Base-by-base conservation (phyloP, 2,797 vertebrate genomes). In the Novumbra hubbsi region DNA sequence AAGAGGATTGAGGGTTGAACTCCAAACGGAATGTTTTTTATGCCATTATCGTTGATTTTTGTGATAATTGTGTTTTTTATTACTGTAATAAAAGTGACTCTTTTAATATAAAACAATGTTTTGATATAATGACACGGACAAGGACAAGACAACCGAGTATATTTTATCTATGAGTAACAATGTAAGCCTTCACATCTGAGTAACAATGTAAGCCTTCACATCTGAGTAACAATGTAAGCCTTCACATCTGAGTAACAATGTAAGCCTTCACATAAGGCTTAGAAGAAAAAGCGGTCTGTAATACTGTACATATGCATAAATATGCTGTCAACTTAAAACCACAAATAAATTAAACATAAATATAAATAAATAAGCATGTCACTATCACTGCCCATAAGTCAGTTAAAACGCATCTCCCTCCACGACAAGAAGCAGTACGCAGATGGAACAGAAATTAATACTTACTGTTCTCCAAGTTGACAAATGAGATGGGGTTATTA, bases 301-400 rank as follows among this genome's bases (percentile, higher is more conserved):
- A 87, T 89, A 90, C 87, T 89, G 86, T 45, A 45, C 83, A 87
- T 90, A 90, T 91, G 90, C 89, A 92, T 89, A 92, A 87, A 88
- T 87, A 91, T 91, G 91, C 88, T 88, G 90, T 60, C n/a, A 60
- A 74, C 64, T 92, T 86, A 91, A 90, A 92, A 89, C 80, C 88
- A 91, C 89, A 91, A 90, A 90, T 89, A 84, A 91, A 90, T 91
- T 87, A 90, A 89, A 24, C 68, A 75, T 71, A 91, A 92, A 91
- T 92, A 90, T 84, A 91, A 92, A 91, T 92, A 92, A 92, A 92
- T 92, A 91, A 91, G 91, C 90, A 90, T 88, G 87, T 88, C 85
- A 86, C 90, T 89, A 88, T 88, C 85, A 86, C 90, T 89, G 87
- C 91, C 91, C 90, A 91, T 91, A 92, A 88, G 90, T 88, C 79